Evolutionary conservation across 2,888 invertebrate genomes (phyloP).

Genomic region (Blastobasis adustella): DNA sequence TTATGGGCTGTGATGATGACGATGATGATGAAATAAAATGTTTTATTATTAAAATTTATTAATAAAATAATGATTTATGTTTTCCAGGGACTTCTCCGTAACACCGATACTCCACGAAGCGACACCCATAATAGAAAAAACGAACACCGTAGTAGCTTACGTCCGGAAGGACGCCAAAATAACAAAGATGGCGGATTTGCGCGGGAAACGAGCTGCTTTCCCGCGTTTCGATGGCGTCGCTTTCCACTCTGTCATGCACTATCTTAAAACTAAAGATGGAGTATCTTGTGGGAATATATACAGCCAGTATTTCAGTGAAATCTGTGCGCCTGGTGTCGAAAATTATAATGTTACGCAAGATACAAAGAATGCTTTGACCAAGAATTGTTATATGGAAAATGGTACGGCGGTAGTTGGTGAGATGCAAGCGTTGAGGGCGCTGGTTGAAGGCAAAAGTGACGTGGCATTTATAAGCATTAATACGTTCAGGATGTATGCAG

Average conservation of each 20-base stretch:
- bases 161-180: conserved; percentile 76
- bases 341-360: conserved; percentile 21
- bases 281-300: conserved; percentile 52
- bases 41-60: no score
- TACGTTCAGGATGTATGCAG: conserved; percentile 75
- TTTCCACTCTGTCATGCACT: conserved; percentile 74
- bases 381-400: conserved; percentile 43
- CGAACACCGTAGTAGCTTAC: conserved; percentile 80
- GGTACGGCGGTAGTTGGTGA: conserved; percentile 65
- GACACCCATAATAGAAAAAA: conserved; percentile 70
- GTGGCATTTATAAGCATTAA: conserved; percentile 84
- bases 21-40: no score
- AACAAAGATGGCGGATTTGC: conserved; percentile 76
- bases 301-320: conserved; percentile 78
- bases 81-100: conserved; percentile 67
- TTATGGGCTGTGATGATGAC: no score
- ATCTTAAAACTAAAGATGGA: conserved; percentile 49
- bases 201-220: conserved; percentile 85
- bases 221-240: conserved; percentile 86
- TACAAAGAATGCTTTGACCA: conserved; percentile 28
- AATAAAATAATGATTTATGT: no score
- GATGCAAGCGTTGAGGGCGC: conserved; percentile 77
- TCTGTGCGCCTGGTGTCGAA: conserved; percentile 74
- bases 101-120: conserved; percentile 77
- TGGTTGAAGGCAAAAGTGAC: conserved; percentile 80